Evolutionary conservation across 1,140 invertebrate species (phyloP).

Genomic region (Pygmarrhopalites habei): DNA sequence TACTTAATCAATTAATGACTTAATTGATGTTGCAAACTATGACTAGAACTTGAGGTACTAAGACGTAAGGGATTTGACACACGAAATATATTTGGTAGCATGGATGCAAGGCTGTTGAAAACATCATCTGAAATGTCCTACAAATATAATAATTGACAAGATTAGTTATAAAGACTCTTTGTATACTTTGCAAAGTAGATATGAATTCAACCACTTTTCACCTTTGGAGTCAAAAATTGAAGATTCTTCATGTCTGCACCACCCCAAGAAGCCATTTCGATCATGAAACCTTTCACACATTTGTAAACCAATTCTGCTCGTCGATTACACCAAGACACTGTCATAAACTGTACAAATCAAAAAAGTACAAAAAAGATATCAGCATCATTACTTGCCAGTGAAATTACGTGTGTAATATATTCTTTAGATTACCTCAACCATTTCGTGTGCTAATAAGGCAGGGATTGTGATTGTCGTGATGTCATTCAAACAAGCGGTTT

Average conservation of each 20-base stretch:
- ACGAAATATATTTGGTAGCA: slow-evolving; percentile 83
- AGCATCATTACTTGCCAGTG: no score
- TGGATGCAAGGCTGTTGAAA: slow-evolving; percentile 71
- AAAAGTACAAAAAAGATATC: no score
- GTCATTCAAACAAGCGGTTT: slow-evolving; percentile 86
- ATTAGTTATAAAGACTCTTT: background rate
- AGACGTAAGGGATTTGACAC: slow-evolving; percentile 78
- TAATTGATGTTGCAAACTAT: slow-evolving; percentile 37
- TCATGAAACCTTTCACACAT: slow-evolving; percentile 99
- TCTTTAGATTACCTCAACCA: slow-evolving; percentile 78
- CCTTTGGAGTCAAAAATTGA: slow-evolving; percentile 72
- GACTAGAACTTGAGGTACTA: slow-evolving; percentile 45
- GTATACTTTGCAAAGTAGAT: background rate
- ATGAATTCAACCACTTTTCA: no score
- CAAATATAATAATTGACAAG: no score
- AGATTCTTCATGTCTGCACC: slow-evolving; percentile 82
- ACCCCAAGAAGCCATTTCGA: slow-evolving; percentile 90
- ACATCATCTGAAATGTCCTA: slow-evolving; percentile 76
- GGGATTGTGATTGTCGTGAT: slow-evolving; percentile 89
- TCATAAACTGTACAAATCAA: slow-evolving; percentile 72
- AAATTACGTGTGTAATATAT: no score
- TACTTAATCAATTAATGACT: no score
- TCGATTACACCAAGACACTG: slow-evolving; percentile 88
- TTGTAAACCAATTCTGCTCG: slow-evolving; percentile 94
- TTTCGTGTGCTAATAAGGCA: slow-evolving; percentile 81